A percentile compares a stretch with the other conserved stretches of the same genome.
These are phyloP conservation scores for Astur gentilis DNA, from an alignment of 2,113 vertebrate species.

Conservation along the genomic window DNA sequence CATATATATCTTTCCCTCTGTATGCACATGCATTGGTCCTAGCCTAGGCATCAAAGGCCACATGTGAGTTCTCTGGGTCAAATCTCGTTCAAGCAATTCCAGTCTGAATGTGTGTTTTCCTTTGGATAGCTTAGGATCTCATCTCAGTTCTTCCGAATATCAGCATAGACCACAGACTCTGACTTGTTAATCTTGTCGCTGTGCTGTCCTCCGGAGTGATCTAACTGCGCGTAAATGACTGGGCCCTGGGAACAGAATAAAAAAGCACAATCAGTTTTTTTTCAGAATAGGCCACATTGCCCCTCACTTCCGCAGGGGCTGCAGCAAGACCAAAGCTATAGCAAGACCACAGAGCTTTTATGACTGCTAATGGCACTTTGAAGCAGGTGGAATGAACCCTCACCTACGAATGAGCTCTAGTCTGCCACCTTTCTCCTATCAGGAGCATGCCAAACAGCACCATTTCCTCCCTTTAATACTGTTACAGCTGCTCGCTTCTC, in stretches of 20 bases:
- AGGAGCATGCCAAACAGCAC: background rate
- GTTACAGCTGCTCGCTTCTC: background rate
- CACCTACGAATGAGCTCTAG: slow-evolving; percentile 4
- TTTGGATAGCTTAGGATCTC: slow-evolving; percentile 30
- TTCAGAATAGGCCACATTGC: background rate
- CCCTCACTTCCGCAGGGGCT: background rate
- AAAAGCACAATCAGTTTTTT: background rate
- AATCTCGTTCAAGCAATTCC: slow-evolving; percentile 55
- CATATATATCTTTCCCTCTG: slow-evolving; percentile 61
- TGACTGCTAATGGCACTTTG: background rate
- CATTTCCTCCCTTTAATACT: background rate
- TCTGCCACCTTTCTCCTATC: slow-evolving; percentile 35
- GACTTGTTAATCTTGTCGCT: slow-evolving; percentile 90
- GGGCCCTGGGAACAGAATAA: slow-evolving; percentile 79
- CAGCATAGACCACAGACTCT: slow-evolving; percentile 94
- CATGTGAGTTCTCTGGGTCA: slow-evolving; percentile 56
- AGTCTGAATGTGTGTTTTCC: slow-evolving; percentile 44
- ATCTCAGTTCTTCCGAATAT: slow-evolving; percentile 89
- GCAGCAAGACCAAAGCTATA: background rate
- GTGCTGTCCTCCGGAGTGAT: slow-evolving; percentile 89
- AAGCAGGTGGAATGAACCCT: slow-evolving; percentile 45
- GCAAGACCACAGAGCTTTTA: background rate
- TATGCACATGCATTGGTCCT: slow-evolving; percentile 68
- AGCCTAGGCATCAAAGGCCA: slow-evolving; percentile 66
- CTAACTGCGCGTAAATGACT: slow-evolving; percentile 95